Conservation (phyloP, 2,797 vertebrate genomes). For the Mionectes olivaceus region DNA sequence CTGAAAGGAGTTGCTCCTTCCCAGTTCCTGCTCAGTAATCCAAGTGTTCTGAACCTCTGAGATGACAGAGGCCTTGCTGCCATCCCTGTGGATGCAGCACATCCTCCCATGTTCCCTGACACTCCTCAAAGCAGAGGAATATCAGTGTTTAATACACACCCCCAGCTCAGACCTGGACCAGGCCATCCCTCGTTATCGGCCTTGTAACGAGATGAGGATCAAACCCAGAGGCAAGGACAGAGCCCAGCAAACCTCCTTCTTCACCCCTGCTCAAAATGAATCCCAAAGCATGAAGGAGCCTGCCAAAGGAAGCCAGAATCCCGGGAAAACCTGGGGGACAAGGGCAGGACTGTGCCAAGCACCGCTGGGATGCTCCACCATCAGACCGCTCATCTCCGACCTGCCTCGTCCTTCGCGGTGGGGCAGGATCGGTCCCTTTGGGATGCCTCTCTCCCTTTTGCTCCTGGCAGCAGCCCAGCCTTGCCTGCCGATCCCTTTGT, state of each 20-base stretch:
- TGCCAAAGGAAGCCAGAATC: background rate
- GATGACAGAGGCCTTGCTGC: background rate
- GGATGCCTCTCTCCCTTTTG: background rate
- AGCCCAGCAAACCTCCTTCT: background rate
- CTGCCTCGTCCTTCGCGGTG: accelerated
- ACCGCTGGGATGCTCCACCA: accelerated
- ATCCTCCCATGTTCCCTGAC: accelerated
- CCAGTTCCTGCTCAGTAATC: background rate
- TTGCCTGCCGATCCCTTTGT: background rate
- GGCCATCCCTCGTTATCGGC: background rate
- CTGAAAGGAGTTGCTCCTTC: background rate
- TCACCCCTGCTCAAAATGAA: background rate
- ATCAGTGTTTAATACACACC: background rate
- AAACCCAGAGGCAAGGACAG: accelerated
- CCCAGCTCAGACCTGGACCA: background rate
- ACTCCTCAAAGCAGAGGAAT: background rate
- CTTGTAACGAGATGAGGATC: background rate
- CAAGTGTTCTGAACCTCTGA: background rate
- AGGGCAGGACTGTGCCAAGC: background rate
- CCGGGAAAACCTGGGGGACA: accelerated
- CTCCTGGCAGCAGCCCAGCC: background rate
- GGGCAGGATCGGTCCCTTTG: background rate
- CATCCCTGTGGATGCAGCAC: background rate
- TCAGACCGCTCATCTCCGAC: accelerated
- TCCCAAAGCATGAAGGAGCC: accelerated